These are phyloP conservation scores for Sicus ferrugineus DNA, from an alignment of 2,888 invertebrate species.

Conservation along the genomic window DNA sequence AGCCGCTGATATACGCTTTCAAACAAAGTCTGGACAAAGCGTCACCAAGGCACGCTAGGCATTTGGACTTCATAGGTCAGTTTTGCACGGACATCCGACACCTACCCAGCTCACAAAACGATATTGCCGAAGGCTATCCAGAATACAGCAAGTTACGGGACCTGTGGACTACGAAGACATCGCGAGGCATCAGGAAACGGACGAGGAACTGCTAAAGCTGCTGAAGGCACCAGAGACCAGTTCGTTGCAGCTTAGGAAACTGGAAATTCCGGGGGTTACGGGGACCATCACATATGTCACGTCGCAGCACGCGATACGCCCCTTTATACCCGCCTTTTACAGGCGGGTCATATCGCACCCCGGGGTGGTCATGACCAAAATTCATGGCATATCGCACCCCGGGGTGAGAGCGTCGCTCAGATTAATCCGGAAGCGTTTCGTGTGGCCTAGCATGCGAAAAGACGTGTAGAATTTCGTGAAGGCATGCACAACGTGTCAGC, in stretches of 20 bases:
- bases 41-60: conserved; percentile 54
- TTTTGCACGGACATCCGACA: conserved; percentile 43
- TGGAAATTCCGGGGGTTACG: not conserved
- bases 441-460: conserved; percentile 29
- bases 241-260: not conserved
- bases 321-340: conserved; percentile 25
- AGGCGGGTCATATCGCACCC: not conserved
- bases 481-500: conserved; percentile 25
- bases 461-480: conserved; percentile 22
- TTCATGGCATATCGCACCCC: not conserved
- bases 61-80: no score
- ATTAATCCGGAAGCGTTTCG: conserved; percentile 11
- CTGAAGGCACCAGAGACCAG: not conserved
- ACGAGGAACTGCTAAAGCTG: not conserved
- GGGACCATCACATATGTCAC: conserved; percentile 2
- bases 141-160: conserved; percentile 31
- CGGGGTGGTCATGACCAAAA: not conserved
- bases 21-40: conserved; percentile 48
- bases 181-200: conserved; percentile 19
- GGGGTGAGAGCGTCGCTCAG: not conserved
- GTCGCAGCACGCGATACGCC: conserved; percentile 12
- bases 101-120: conserved; percentile 31
- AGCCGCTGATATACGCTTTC: conserved; percentile 51
- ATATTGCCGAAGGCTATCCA: conserved; percentile 39
- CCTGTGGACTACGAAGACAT: conserved; percentile 24